phyloP scores from a whole-genome alignment of 37 sponge, comb jelly and placozoan species.

The Bolinopsis microptera region DNA sequence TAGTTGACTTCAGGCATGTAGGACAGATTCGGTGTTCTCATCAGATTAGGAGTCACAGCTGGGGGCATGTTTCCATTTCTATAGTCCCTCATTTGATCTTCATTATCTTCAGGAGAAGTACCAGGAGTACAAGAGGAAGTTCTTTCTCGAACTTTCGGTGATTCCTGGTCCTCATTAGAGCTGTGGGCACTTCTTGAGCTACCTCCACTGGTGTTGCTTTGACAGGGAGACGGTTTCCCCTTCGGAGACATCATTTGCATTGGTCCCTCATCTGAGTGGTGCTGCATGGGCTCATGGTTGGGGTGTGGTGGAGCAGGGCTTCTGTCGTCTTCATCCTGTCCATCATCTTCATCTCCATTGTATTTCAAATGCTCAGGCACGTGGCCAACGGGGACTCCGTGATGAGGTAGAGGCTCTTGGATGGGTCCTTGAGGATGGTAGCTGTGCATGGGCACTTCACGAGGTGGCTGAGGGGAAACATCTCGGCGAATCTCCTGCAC shows the following conservation, averaged over 20 bases:
- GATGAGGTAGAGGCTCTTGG: constrained; percentile 32
- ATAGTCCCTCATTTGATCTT: constrained; percentile 55
- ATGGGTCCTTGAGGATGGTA: constrained; percentile 39
- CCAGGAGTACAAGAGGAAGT: constrained; percentile 52
- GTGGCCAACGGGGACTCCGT: constrained; percentile 11
- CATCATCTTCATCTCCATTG: constrained; percentile 36
- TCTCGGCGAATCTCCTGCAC: constrained; percentile 5
- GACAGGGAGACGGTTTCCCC: constrained; percentile 12
- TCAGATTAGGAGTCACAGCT: constrained; percentile 21
- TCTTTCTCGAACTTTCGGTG: constrained; percentile 35
- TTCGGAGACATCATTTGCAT: constrained; percentile 32
- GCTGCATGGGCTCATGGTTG: neutral
- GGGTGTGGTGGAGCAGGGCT: neutral
- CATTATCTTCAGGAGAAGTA: constrained; percentile 32
- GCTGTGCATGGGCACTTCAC: constrained; percentile 31
- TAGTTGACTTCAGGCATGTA: constrained; percentile 66
- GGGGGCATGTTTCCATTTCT: constrained; percentile 49
- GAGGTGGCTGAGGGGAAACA: neutral
- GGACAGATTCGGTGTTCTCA: constrained; percentile 51
- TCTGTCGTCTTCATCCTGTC: neutral
- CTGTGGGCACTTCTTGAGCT: constrained; percentile 61
- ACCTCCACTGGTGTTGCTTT: constrained; percentile 50
- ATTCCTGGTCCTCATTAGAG: constrained; percentile 59
- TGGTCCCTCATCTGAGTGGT: neutral
- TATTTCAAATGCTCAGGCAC: constrained; percentile 14